Evolutionary conservation across 2,888 invertebrate genomes (phyloP), one percentile per base, ranked within the genome.

Genomic region (Litoditis marina): DNA sequence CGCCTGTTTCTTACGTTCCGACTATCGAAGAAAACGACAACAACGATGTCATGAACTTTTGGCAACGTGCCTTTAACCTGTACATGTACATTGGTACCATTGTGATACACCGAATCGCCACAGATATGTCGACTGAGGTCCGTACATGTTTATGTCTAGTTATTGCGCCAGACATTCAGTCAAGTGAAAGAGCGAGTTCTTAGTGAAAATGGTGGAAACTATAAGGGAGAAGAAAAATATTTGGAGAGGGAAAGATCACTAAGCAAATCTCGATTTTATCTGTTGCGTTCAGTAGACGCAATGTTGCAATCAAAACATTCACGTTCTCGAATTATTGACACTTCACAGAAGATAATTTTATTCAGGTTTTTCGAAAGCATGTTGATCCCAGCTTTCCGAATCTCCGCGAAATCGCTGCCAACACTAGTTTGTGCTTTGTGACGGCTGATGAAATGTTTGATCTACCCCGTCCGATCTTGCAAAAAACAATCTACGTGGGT

Each of bases 21-120:
- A 71, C 75, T 2, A 71, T 80, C 39, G 76, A 77, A 50, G 76
- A 78, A 42, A 73, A 69, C 55, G 72, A 75, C 25, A 69, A 73
- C 50, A 67, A 78, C n/a, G 78, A 78, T 36, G 61, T 51, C 19
- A 79, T 80, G 80, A 57, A 49, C 32, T 73, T 80, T 44, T 69
- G 68, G 69, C 73, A 79, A 36, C 57, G 80, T 46, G 54, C 65
- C 2, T 64, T 66, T 53, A 80, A 80, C 61, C 42, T 78, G 36
- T 73, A 69, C 49, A 77, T 74, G 76, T 69, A 78, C 49, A 30
- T 77, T n/a, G 68, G 72, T n/a, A 50, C 73, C 2, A 68, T 76
- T 28, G 30, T 59, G 16, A 60, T 76, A 27, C 76, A 76, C 53
- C 42, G 71, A 49, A 71, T 65, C 31, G 77, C 74, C 1, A 72